Percentiles rank a stretch among this genome's conserved stretches.
Evolutionary conservation across 53 echinoderm and acorn worm genomes (phyloP).

Genomic region (Temnopleurus reevesii): DNA sequence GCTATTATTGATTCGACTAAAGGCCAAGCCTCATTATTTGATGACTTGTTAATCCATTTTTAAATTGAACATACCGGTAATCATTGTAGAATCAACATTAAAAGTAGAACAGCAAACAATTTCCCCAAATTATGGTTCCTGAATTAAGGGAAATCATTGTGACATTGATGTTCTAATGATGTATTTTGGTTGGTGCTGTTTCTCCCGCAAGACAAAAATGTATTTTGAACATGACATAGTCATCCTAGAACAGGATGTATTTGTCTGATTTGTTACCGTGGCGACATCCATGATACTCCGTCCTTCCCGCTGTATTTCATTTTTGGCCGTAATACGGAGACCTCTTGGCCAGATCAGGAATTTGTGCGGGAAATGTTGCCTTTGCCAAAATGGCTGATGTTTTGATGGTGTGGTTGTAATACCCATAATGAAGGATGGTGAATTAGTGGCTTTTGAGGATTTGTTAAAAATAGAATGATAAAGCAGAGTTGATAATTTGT

Average conservation of each 20-base stretch:
- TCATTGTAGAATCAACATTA: too few species aligned
- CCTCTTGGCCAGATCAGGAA: slow-evolving; percentile 28
- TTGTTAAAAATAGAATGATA: background rate
- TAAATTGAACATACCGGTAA: too few species aligned
- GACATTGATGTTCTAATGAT: slow-evolving; percentile 2
- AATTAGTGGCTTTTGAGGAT: background rate
- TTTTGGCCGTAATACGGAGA: background rate
- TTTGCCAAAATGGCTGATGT: background rate
- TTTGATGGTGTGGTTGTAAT: background rate
- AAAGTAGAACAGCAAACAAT: background rate
- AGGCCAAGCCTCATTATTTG: too few species aligned
- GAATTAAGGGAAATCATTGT: background rate
- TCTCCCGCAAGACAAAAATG: slow-evolving; percentile 16
- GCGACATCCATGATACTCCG: slow-evolving; percentile 11
- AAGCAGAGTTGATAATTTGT: background rate
- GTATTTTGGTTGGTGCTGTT: background rate
- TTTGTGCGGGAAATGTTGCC: background rate
- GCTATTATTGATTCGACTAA: too few species aligned
- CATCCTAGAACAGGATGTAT: slow-evolving; percentile 39
- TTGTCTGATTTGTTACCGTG: slow-evolving; percentile 48
- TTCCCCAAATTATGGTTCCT: background rate
- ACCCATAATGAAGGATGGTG: background rate
- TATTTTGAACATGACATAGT: slow-evolving; percentile 2
- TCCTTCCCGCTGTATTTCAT: background rate
- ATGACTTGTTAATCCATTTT: too few species aligned